Evolutionary conservation across 2,888 invertebrate genomes (phyloP), one percentile per base, ranked within the genome.

Genomic region (Ceraclea dissimilis): DNA sequence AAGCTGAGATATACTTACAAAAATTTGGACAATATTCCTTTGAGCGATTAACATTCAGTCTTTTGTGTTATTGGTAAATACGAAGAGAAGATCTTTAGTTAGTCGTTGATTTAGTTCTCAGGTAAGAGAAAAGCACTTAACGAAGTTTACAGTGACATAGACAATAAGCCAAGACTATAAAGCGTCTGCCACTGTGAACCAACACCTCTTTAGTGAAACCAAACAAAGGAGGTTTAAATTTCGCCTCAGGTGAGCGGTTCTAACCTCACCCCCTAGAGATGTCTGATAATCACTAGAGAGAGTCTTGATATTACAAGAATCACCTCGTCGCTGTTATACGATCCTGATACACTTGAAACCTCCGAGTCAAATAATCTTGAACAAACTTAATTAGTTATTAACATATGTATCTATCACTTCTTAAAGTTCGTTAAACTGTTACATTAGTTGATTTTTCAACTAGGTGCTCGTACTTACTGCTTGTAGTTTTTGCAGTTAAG

Each of bases 121-220:
- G 60, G 60, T 58, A 60, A 60, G 56, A 58, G n/a, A n/a, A n/a
- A 52, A 20, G 59, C 58, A 59, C 57, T 61, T 61, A 59, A 59
- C 57, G 46, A 57, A 61, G 57, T 61, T 61, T 59, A 61, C 59
- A 49, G 59, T 57, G 57, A 57, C 56, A 54, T 54, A 56, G 61
- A 61, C 61, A 61, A 61, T 61, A 61, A 61, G 61, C 61, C 57
- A 20, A 39, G 49, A 51, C 56, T 54, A 54, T 60, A 60, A 60
- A 58, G 59, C 49, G 59, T 61, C 61, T 61, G 54, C 50, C 54
- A 52, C 54, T 52, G 56, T 49, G 56, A 58, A 52, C 21, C 58
- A 50, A 54, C 60, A 53, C 61, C 53, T 55, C 57, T 19, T 34
- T n/a, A 31, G 54, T 19, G 31, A 39, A 39, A 46, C 26, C 26